Percentiles rank a stretch among this genome's conserved stretches.
phyloP scores from a whole-genome alignment of 2,113 vertebrate species.

The Cyanoramphus novaezelandiae region DNA sequence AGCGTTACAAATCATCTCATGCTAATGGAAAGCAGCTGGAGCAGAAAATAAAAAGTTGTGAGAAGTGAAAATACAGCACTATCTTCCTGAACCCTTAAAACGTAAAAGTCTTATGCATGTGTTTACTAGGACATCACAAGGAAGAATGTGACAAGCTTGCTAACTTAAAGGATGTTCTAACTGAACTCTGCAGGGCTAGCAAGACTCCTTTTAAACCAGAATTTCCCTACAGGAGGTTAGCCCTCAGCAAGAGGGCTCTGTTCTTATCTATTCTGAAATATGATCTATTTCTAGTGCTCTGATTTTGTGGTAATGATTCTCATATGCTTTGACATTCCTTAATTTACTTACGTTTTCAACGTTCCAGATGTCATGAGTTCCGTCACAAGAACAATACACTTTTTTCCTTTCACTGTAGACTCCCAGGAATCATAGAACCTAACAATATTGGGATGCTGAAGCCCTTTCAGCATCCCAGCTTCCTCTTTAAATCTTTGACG shows the following conservation, averaged over 20 bases:
- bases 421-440: slow-evolving; percentile 99
- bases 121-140: background rate
- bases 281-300: background rate
- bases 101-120: background rate
- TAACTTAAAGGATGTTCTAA: background rate
- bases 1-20: background rate
- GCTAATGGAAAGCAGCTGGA: background rate
- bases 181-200: background rate
- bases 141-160: background rate
- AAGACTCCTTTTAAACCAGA: background rate
- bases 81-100: background rate
- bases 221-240: background rate
- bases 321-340: background rate
- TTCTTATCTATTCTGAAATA: background rate
- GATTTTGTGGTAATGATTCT: background rate
- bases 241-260: background rate
- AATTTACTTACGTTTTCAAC: slow-evolving; percentile 92
- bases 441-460: slow-evolving; percentile 99
- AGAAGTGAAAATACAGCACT: background rate
- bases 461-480: slow-evolving; percentile 96
- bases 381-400: slow-evolving; percentile 97
- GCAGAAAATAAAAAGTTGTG: background rate
- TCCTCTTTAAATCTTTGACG: slow-evolving; percentile 98
- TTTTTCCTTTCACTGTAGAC: slow-evolving; percentile 95
- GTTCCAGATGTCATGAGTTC: slow-evolving; percentile 99